Conservation (phyloP, 2,888 invertebrate species). For the Aphidoletes aphidimyza region DNA sequence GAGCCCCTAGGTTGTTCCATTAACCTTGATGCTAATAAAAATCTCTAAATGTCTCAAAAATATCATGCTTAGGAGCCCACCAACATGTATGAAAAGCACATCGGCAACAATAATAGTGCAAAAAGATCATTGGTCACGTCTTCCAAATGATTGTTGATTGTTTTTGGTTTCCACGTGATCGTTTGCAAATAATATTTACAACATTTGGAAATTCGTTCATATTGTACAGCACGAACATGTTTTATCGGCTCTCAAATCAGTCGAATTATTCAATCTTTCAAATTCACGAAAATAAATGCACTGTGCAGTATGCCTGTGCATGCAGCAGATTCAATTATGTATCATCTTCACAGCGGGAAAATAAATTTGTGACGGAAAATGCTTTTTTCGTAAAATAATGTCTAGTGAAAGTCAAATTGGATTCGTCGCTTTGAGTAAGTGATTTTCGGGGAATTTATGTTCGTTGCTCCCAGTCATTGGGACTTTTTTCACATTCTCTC, state of each 20-base stretch:
- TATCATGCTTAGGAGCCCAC: neutral
- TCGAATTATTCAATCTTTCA: no score
- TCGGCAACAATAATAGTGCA: neutral
- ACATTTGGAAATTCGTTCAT: no score
- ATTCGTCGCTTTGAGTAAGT: no score
- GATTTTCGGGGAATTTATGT: no score
- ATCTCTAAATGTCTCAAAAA: neutral
- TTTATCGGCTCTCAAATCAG: neutral
- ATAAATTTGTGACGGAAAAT: constrained; percentile 22
- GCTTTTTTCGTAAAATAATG: constrained; percentile 19
- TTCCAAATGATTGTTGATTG: neutral
- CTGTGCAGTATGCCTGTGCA: no score
- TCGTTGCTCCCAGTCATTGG: no score
- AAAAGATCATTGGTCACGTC: neutral
- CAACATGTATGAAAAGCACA: neutral
- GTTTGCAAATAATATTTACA: no score
- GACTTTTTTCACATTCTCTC: neutral
- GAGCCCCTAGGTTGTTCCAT: neutral
- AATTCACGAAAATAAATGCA: no score
- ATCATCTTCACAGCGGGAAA: neutral
- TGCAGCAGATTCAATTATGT: neutral
- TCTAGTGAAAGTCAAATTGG: constrained; percentile 32
- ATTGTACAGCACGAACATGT: no score
- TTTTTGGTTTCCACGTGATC: no score
- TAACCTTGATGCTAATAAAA: constrained; percentile 37